A percentile compares a stretch with the other conserved stretches of the same genome.
phyloP scores from a whole-genome alignment of 2,888 invertebrate species.

The Tineola bisselliella region DNA sequence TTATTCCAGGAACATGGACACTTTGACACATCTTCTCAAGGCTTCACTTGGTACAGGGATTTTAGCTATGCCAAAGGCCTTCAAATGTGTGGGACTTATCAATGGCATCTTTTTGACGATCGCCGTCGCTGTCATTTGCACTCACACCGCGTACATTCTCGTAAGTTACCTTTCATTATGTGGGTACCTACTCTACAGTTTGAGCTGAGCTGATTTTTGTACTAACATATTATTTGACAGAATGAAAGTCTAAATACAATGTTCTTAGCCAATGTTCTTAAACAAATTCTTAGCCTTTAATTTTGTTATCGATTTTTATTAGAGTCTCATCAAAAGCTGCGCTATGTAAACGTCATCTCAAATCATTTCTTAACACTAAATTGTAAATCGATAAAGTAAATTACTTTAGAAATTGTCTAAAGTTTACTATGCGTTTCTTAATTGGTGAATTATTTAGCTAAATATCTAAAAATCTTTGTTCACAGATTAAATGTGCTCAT shows the following conservation, averaged over 20 bases:
- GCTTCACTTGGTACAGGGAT: constrained; percentile 97
- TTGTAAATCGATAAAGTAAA: too few relatives aligned
- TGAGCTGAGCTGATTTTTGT: background rate
- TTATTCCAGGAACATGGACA: constrained; percentile 83
- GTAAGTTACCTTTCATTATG: constrained; percentile 32
- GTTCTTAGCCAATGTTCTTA: too few relatives aligned
- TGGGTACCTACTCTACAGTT: background rate
- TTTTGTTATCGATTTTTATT: too few relatives aligned
- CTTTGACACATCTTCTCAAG: constrained; percentile 92
- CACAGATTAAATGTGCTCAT: constrained; percentile 84
- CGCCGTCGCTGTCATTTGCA: constrained; percentile 87
- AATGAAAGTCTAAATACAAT: too few relatives aligned
- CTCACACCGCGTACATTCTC: constrained; percentile 93
- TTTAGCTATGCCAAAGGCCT: constrained; percentile 92
- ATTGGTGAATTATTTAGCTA: background rate
- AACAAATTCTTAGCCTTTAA: too few relatives aligned
- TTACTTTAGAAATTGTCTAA: background rate
- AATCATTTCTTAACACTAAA: too few relatives aligned
- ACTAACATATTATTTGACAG: background rate
- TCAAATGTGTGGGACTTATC: constrained; percentile 85
- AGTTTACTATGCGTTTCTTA: background rate
- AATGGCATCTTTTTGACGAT: constrained; percentile 86
- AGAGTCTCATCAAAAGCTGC: too few relatives aligned
- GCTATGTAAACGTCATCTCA: too few relatives aligned
- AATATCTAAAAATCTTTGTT: constrained; percentile 20